Conservation (phyloP, 2,888 invertebrate genomes). For the Philonicus albiceps region DNA sequence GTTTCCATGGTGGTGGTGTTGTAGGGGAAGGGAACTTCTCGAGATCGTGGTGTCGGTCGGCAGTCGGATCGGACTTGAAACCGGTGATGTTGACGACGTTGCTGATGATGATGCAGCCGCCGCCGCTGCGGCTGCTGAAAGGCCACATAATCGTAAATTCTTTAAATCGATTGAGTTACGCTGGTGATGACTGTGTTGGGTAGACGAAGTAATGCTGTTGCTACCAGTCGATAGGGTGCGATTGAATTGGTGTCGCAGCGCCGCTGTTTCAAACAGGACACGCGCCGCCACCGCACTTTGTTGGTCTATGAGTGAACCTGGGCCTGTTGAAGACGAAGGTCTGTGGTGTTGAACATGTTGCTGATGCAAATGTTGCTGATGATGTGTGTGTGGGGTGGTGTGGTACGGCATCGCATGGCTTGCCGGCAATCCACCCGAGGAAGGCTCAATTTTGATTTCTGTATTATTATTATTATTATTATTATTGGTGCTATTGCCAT, state of each 20-base stretch:
- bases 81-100: conserved; percentile 52
- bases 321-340: conserved; percentile 22
- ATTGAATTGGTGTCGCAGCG: conserved; percentile 45
- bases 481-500: conserved; percentile 42
- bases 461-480: conserved; percentile 48
- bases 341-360: conserved; percentile 42
- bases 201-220: conserved; percentile 44
- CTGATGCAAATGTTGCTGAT: conserved; percentile 43
- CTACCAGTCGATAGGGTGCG: conserved; percentile 44
- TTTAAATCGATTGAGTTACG: conserved; percentile 51
- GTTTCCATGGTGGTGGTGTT: conserved; percentile 43
- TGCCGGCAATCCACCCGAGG: conserved; percentile 24
- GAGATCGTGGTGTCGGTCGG: conserved; percentile 53
- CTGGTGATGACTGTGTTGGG: conserved; percentile 45
- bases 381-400: conserved; percentile 12
- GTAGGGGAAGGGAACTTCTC: conserved; percentile 51
- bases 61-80: conserved; percentile 52
- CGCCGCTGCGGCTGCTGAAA: conserved; percentile 48
- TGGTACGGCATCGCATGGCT: conserved; percentile 34
- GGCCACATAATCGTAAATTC: conserved; percentile 51
- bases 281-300: conserved; percentile 44
- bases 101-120: conserved; percentile 50
- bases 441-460: conserved; percentile 52
- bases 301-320: conserved; percentile 35
- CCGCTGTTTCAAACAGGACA: conserved; percentile 45